Base-by-base conservation (phyloP, 53 echinoderm and acorn worm species). In the Holothuria scabra region DNA sequence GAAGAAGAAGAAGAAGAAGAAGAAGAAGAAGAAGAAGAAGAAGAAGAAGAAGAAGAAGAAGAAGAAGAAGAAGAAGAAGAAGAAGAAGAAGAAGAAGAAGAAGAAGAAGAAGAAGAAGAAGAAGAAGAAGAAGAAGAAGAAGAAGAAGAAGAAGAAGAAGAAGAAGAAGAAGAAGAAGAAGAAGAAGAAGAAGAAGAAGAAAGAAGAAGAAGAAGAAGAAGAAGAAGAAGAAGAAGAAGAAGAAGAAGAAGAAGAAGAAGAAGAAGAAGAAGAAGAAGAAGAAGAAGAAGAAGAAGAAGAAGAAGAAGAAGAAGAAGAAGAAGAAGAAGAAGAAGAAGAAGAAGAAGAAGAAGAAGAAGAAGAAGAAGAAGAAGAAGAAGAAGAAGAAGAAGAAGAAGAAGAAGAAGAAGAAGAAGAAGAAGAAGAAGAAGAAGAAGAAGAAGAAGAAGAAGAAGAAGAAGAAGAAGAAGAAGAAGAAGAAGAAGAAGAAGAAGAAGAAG, bases 21-120 rank as follows among this genome's bases (percentile, higher is more conserved):
- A 66, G 67, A n/a, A 66, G 67, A n/a, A 66, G 67, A 66, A 66
- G 67, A n/a, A 66, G 67, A n/a, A 66, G 67, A n/a, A 25, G 67
- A n/a, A 66, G 67, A n/a, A 66, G 67, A n/a, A 66, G 67, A n/a
- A 66, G 67, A n/a, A 66, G 67, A n/a, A 66, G 67, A n/a, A 66
- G 67, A n/a, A 66, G 67, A n/a, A 66, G 67, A n/a, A 66, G 67
- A n/a, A 66, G 67, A n/a, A 66, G 67, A n/a, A 66, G 67, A n/a
- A 66, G 67, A n/a, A 66, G 67, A n/a, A 66, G 67, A n/a, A 66
- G 67, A n/a, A 66, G 67, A 66, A 66, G 67, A n/a, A 66, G 67
- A n/a, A 66, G 67, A n/a, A 66, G 67, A n/a, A 66, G 67, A 18
- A 66, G 67, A n/a, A 58, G 58, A n/a, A 66, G 67, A n/a, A 66